These are phyloP conservation scores for Euplexia lucipara DNA, from an alignment of 2,888 invertebrate genomes.

Conservation along the genomic window DNA sequence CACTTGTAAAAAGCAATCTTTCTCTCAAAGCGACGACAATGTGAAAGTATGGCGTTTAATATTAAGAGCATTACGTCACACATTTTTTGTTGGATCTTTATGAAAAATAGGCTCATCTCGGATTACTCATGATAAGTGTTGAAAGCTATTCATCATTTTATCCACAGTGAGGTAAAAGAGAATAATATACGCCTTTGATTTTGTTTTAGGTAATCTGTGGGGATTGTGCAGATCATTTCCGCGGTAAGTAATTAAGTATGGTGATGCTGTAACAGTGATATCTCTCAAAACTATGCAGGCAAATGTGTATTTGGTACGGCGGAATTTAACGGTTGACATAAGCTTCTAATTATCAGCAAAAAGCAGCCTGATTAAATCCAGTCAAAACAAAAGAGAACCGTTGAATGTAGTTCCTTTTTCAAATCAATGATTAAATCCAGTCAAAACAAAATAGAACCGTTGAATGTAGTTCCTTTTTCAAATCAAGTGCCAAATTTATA, in stretches of 20 bases:
- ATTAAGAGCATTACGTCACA: slow-evolving; percentile 71
- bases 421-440: background rate
- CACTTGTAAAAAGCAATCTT: slow-evolving; percentile 75
- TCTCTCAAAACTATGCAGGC: slow-evolving; percentile 4
- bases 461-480: background rate
- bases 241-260: slow-evolving; percentile 2
- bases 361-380: background rate
- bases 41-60: slow-evolving; percentile 75
- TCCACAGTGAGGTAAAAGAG: slow-evolving; percentile 3
- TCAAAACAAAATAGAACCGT: background rate
- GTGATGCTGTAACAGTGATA: slow-evolving; percentile 2
- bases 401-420: background rate
- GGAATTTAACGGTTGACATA: slow-evolving; percentile 13
- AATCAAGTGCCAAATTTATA: too few species aligned
- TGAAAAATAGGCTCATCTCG: slow-evolving; percentile 64
- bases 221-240: slow-evolving; percentile 11
- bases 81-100: slow-evolving; percentile 66
- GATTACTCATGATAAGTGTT: slow-evolving; percentile 59
- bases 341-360: slow-evolving; percentile 8
- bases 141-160: slow-evolving; percentile 59
- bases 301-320: slow-evolving; percentile 13
- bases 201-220: slow-evolving; percentile 5
- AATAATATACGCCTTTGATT: slow-evolving; percentile 2
- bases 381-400: background rate
- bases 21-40: slow-evolving; percentile 73